Evolutionary conservation across 2,888 invertebrate genomes (phyloP).

Genomic region (Sepiola atlantica): DNA sequence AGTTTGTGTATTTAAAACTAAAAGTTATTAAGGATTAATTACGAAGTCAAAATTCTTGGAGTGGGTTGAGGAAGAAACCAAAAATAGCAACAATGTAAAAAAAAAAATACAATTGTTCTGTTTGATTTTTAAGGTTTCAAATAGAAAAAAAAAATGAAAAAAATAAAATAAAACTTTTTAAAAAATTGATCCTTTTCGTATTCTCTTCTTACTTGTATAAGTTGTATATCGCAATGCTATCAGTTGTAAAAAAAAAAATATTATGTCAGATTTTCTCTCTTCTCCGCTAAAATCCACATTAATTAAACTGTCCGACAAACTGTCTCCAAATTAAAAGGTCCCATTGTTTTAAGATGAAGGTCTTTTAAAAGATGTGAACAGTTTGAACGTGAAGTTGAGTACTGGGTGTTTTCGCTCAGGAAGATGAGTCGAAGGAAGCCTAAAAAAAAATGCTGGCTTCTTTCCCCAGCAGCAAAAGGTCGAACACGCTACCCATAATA

Average conservation of each 20-base stretch:
- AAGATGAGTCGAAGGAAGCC: slow-evolving; percentile 19
- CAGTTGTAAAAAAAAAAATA: background rate
- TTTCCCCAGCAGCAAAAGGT: background rate
- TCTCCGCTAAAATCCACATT: background rate
- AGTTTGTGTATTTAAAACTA: background rate
- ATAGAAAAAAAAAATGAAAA: background rate
- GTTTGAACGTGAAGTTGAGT: background rate
- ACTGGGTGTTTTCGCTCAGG: background rate
- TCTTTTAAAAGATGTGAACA: background rate
- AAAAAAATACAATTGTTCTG: background rate
- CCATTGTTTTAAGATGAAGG: background rate
- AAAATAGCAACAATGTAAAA: background rate
- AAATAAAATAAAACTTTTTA: background rate
- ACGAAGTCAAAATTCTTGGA: background rate
- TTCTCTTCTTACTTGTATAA: background rate
- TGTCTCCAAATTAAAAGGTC: background rate
- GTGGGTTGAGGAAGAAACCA: background rate
- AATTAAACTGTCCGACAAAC: background rate
- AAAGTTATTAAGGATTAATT: background rate
- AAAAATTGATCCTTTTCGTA: background rate
- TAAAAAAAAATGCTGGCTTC: background rate
- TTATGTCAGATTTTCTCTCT: background rate
- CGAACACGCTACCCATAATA: slow-evolving; percentile 32
- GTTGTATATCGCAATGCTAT: background rate
- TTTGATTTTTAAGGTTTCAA: background rate